Evolutionary conservation across 1,140 invertebrate species (phyloP), one percentile per base, ranked within the genome.

Genomic region (Diuraphis noxia): DNA sequence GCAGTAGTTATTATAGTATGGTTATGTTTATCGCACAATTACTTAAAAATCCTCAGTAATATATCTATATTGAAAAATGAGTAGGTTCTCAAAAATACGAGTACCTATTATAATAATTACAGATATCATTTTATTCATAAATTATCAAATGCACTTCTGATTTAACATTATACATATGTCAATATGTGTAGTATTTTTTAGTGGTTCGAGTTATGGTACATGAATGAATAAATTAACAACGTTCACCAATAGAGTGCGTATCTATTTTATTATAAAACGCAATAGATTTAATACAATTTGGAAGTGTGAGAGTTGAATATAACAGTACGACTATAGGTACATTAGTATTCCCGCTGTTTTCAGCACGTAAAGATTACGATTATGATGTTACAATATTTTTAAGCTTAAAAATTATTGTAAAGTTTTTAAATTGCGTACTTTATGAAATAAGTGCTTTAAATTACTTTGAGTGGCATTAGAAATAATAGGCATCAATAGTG

Each of bases 231-330:
- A 88, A 40, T 30, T 79, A 79, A 89, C 21, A 36, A 79, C 25
- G 19, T 89, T 89, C 63, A 38, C 88, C 88, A 46, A 89, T 36
- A 89, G 88, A 89, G 88, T 46, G 88, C 88, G 88, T 79, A 79
- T 89, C 63, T n/a, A 56, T 63, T 88, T 88, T 63, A 25, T 63
- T 88, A 88, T 63, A 88, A 40, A 56, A 56, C 34, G 86, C 36
- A 19, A n/a, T 88, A 38, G 34, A 63, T 46, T n/a, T 63, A 86
- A 38, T 52, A 86, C 36, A 86, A 38, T 82, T 30, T 23, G 10
- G 40, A 36, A 49, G 34, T n/a, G 25, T 25, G 86, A 63, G 36
- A n/a, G 86, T 88, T 36, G 52, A 87, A 56, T 88, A 41, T 88
- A 41, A 40, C 86, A 19, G 25, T 40, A 52, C 8, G 30, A 63